Evolutionary conservation across 2,797 vertebrate genomes (phyloP), one percentile per base, ranked within the genome.

Genomic region (Ctenopoma multispine): DNA sequence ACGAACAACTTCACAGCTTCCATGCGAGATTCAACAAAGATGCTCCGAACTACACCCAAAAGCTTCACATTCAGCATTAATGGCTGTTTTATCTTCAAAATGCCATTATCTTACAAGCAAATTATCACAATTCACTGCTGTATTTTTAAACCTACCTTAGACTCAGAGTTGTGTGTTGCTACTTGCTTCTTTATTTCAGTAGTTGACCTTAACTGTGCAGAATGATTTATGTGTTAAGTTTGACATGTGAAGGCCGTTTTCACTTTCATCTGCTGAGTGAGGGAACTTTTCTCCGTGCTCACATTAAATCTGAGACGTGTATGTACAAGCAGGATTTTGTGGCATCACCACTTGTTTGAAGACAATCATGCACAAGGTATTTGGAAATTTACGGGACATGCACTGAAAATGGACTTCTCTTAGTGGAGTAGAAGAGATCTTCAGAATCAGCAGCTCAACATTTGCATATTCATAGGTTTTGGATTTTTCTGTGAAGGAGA

Each of bases 1-100:
- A 38, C 63, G 75, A 82, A 60, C 75, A 76, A 63, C 80, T 77
- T 78, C 72, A 64, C 51, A 60, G 73, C 64, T 54, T 76, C 66
- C 53, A 48, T 44, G 40, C 13, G 23, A 71, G 61, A 75, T 59
- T 53, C 64, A 55, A 53, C 54, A 48, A 34, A 5, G 58, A 79
- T 61, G 43, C 63, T 61, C 54, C 43, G 29, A 31, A 50, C 68
- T 55, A 63, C 38, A 48, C 46, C 21, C 29, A 58, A 56, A 69
- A 61, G 23, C 23, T 14, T 40, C 20, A 36, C 3, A 54, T 61
- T 75, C 41, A 67, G 24, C 44, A 31, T 63, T 46, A 54, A 36
- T 29, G 11, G 34, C 27, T 4, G 48, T 60, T 77, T 61, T 4
- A 56, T 34, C 47, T 7, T 11, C 9, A 20, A 57, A 59, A 63